A percentile compares a stretch with the other conserved stretches of the same genome.
Evolutionary conservation across 2,797 vertebrate genomes (phyloP).

Genomic region (Notoglanidium macrostoma): DNA sequence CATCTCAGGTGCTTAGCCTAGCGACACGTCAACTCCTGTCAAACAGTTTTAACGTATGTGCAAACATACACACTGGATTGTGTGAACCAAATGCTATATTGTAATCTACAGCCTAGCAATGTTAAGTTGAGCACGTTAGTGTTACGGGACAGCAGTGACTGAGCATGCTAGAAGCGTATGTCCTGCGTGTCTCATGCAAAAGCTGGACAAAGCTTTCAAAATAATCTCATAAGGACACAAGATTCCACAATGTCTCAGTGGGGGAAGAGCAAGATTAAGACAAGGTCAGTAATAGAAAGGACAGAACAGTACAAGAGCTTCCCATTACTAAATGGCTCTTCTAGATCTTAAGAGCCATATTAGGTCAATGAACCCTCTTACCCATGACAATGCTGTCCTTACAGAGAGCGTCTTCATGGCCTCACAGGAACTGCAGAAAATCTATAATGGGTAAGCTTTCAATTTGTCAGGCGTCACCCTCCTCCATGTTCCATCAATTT

Average conservation of each 20-base stretch:
- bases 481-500: background rate
- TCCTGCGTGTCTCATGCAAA: conserved; percentile 52
- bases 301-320: conserved; percentile 22
- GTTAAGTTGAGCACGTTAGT: background rate
- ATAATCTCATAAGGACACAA: conserved; percentile 31
- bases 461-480: background rate
- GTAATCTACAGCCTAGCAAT: background rate
- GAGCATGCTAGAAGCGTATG: background rate
- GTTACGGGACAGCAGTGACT: background rate
- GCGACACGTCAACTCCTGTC: background rate
- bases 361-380: conserved; percentile 34
- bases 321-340: conserved; percentile 1
- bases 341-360: conserved; percentile 12
- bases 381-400: conserved; percentile 6
- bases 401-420: background rate
- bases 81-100: background rate
- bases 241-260: conserved; percentile 20
- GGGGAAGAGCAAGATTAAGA: conserved; percentile 31
- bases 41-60: background rate
- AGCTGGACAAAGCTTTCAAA: conserved; percentile 25
- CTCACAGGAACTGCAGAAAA: conserved; percentile 2
- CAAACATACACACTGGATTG: too few species aligned
- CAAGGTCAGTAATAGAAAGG: conserved; percentile 45
- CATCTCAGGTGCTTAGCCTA: background rate
- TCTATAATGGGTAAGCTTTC: background rate